Evolutionary conservation across 2,888 invertebrate species (phyloP), one percentile per base, ranked within the genome.

Genomic region (Epistrophella euchroma): DNA sequence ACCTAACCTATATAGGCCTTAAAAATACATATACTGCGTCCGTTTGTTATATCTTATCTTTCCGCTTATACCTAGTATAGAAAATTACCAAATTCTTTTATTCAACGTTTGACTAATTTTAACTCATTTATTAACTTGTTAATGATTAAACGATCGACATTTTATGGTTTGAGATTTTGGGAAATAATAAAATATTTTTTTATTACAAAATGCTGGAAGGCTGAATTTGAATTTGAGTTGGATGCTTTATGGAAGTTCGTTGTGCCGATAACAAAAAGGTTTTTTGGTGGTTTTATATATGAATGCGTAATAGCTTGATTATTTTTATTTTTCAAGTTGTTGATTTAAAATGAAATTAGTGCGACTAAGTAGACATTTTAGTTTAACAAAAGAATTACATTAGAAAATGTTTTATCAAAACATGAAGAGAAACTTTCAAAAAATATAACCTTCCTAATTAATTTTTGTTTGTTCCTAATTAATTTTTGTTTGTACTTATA

Each of bases 101-200:
- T 73, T 68, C 50, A 28, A 60, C 60, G 19, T 68, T 81, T 76
- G 50, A 76, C 68, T 81, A 76, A 79, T 79, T 56, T 72, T 55
- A 73, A 22, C 72, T 68, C 71, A 79, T 66, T 43, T 68, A 52
- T 60, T 60, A 52, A 68, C 55, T 37, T 32, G 37, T 56, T 37
- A 52, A 43, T 81, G 76, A 56, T 68, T 62, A 64, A 64, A 81
- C 62, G 35, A 60, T 70, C 60, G 37, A 60, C 37, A 22, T 60
- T 60, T 60, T 60, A 58, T 60, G 22, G 60, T 15, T 37, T 58
- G 35, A 35, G 4, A n/a, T 35, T 32, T n/a, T n/a, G n/a, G n/a
- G n/a, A 35, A 11, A 32, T 32, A 32, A 2, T 55, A 15, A 35
- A 19, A 22, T 37, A 13, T 22, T 37, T 22, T 52, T 52, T 25